These are phyloP conservation scores for Chaetodon trifasciatus DNA, from an alignment of 2,797 vertebrate species.

Conservation along the genomic window DNA sequence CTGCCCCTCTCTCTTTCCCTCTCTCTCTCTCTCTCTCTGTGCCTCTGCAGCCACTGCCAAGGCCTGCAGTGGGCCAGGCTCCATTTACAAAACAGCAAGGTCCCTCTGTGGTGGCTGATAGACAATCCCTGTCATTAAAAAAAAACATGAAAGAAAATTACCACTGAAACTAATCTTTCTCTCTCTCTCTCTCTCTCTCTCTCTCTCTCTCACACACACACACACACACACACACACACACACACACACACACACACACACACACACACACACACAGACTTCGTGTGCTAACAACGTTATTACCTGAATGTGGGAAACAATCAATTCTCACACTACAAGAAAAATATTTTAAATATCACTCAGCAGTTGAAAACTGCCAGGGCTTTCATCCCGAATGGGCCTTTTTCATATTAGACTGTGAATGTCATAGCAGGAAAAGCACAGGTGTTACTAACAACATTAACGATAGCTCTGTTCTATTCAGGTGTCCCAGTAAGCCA, in stretches of 20 bases:
- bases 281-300: background rate
- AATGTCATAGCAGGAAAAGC: background rate
- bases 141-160: slow-evolving; percentile 34
- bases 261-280: background rate
- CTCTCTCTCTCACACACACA: no score
- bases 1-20: background rate
- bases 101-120: slow-evolving; percentile 46
- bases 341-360: background rate
- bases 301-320: background rate
- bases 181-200: no score
- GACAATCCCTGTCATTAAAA: slow-evolving; percentile 39
- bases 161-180: slow-evolving; percentile 14
- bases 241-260: background rate
- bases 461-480: background rate
- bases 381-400: background rate
- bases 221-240: no score
- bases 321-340: background rate
- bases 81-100: slow-evolving; percentile 60
- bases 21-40: slow-evolving; percentile 8
- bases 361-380: background rate
- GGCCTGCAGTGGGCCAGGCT: slow-evolving; percentile 41
- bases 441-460: slow-evolving; percentile 6
- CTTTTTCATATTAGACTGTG: slow-evolving; percentile 1
- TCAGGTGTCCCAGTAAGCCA: background rate
- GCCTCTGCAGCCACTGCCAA: slow-evolving; percentile 39